A percentile compares a stretch with the other conserved stretches of the same genome.
These are phyloP conservation scores for Tetheella fluctuosa DNA, from an alignment of 2,888 invertebrate genomes.

Conservation along the genomic window DNA sequence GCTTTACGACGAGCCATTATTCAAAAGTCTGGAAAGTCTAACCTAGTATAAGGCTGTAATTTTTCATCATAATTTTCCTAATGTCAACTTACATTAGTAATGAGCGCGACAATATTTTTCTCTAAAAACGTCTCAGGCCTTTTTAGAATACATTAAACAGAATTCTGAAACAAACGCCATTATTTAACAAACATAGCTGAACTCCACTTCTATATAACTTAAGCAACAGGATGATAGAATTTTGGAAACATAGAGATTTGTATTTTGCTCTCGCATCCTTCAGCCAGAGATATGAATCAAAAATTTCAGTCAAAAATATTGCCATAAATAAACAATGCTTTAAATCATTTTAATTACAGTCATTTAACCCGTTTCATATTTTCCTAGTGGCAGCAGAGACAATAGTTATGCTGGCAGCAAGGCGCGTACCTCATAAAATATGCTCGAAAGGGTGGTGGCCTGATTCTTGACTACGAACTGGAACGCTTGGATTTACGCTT, in stretches of 20 bases:
- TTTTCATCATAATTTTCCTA: slow-evolving; percentile 6
- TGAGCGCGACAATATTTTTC: neutral
- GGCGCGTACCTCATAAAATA: slow-evolving; percentile 44
- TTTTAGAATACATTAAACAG: neutral
- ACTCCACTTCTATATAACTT: neutral
- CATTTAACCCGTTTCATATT: slow-evolving; percentile 9
- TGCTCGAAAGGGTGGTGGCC: slow-evolving; percentile 44
- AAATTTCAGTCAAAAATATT: neutral
- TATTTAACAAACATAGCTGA: neutral
- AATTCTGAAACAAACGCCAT: neutral
- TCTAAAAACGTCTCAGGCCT: neutral
- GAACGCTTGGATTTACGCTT: slow-evolving; percentile 25
- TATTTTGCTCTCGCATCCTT: no score
- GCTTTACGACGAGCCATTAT: slow-evolving; percentile 33
- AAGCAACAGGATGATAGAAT: no score
- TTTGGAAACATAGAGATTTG: no score
- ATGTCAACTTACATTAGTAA: slow-evolving; percentile 2
- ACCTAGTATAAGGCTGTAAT: slow-evolving; percentile 8
- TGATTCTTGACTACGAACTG: slow-evolving; percentile 25
- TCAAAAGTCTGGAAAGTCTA: slow-evolving; percentile 30
- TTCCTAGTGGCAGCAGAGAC: slow-evolving; percentile 16
- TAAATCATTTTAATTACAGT: neutral
- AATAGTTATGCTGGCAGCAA: slow-evolving; percentile 28
- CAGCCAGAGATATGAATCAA: neutral
- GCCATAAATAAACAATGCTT: neutral